Evolutionary conservation across 2,888 invertebrate species (phyloP).

Genomic region (Eurytoma californica): DNA sequence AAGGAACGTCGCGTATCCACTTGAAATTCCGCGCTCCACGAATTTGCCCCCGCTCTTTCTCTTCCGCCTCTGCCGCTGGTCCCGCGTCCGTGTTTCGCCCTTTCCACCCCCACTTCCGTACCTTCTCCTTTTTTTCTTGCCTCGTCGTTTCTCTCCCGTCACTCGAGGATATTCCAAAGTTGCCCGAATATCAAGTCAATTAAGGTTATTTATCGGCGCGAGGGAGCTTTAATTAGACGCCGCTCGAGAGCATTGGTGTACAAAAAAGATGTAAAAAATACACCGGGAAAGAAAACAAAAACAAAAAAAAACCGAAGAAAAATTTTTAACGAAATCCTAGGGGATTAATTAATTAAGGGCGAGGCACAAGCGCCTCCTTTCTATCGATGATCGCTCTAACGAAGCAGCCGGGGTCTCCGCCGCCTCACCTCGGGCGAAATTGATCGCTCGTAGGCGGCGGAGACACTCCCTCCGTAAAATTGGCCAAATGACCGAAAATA

Average conservation of each 20-base stretch:
- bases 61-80: not conserved
- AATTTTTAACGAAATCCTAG: too few relatives aligned
- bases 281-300: not conserved
- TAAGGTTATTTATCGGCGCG: slow-evolving; percentile 53
- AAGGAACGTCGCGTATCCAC: slow-evolving; percentile 53
- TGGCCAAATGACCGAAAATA: not conserved
- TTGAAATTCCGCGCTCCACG: slow-evolving; percentile 44
- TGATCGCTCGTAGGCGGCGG: not conserved
- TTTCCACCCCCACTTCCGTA: not conserved
- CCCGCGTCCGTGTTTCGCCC: slow-evolving; percentile 16
- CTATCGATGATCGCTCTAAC: too few relatives aligned
- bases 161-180: slow-evolving; percentile 29
- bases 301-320: too few relatives aligned
- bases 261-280: not conserved
- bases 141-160: not conserved
- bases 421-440: not conserved
- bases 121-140: not conserved
- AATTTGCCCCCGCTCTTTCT: slow-evolving; percentile 23
- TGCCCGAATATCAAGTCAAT: slow-evolving; percentile 53
- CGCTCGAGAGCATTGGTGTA: not conserved
- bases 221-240: slow-evolving; percentile 50
- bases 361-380: too few relatives aligned
- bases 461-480: not conserved
- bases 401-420: too few relatives aligned
- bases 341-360: too few relatives aligned